Evolutionary conservation across 2,797 vertebrate species (phyloP), one percentile per base, ranked within the genome.

Genomic region (Syngnathus rostellatus): DNA sequence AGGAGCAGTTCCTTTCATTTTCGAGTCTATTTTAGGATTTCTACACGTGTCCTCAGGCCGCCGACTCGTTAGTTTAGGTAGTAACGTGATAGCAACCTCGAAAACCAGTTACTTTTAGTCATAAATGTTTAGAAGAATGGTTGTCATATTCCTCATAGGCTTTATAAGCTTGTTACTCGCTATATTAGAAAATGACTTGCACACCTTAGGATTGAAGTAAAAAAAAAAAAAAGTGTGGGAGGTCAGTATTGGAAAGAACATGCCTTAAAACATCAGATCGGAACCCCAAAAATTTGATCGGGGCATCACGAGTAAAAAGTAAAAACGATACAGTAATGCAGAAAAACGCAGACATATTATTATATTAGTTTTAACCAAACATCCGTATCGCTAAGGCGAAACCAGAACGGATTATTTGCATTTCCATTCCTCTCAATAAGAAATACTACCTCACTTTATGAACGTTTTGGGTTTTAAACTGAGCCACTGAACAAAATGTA

Each of bases 131-230:
- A 6, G 25, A 41, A 60, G 14, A 6, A 8, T 21, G 59, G 65
- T 69, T 60, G 2, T 37, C 31, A 11, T 68, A 69, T 65, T 71
- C 7, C 14, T 55, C 62, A 5, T 40, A 60, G 70, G 55, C 53
- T 58, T 60, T 71, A 39, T 69, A 41, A 67, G 43, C 23, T 54
- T 63, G n/a, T 53, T 54, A 37, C n/a, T 45, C 11, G 64, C 62
- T 72, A 69, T 68, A 23, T 74, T 70, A 74, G 55, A 75, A 59
- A 76, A 79, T 75, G 31, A 31, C 31, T 31, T 31, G 31, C 31
- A 31, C 31, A 31, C 31, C 31, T 31, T 31, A 31, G 31, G 31
- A 3, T 31, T 31, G 31, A 31, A 31, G 31, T 31, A 31, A 31
- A 31, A 31, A 31, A 31, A n/a, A 31, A 31, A 31, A 31, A 31